Conservation (phyloP, 2,888 invertebrate species). For the Hecatera dysodea region DNA sequence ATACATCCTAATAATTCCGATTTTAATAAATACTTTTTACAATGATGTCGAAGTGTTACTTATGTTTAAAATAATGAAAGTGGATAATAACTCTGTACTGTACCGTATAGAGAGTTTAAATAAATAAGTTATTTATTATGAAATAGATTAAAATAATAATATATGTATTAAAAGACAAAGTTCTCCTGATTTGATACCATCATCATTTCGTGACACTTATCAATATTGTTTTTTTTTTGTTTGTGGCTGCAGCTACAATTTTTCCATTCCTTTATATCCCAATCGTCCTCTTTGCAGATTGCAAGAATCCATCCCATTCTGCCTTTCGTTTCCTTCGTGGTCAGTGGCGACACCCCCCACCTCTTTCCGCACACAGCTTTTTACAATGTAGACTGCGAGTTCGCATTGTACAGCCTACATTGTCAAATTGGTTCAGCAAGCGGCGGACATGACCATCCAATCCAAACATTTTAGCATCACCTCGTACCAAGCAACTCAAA, state of each 20-base stretch:
- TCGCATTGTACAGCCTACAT: too few relatives aligned
- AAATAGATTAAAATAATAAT: conserved; percentile 24
- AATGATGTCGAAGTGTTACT: conserved; percentile 1
- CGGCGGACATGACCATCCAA: too few relatives aligned
- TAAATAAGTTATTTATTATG: conserved; percentile 31
- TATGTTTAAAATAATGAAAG: conserved; percentile 12
- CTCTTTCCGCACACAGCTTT: too few relatives aligned
- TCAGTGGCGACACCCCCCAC: not conserved
- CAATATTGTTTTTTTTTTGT: not conserved
- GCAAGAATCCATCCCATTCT: not conserved
- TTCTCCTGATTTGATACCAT: not conserved
- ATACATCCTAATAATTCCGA: not conserved
- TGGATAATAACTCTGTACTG: conserved; percentile 9
- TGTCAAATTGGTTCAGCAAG: not conserved
- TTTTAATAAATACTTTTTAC: conserved; percentile 4
- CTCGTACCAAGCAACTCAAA: conserved; percentile 33
- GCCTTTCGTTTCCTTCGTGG: not conserved
- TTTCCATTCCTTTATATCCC: not conserved
- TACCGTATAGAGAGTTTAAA: conserved; percentile 10
- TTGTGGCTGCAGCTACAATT: not conserved
- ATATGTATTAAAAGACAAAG: conserved; percentile 26
- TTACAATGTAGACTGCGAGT: too few relatives aligned
- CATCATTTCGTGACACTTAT: not conserved
- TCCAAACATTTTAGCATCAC: conserved; percentile 35
- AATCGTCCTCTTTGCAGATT: not conserved